phyloP scores from a whole-genome alignment of 2,888 invertebrate species.

The Drosophila glabriapex region DNA sequence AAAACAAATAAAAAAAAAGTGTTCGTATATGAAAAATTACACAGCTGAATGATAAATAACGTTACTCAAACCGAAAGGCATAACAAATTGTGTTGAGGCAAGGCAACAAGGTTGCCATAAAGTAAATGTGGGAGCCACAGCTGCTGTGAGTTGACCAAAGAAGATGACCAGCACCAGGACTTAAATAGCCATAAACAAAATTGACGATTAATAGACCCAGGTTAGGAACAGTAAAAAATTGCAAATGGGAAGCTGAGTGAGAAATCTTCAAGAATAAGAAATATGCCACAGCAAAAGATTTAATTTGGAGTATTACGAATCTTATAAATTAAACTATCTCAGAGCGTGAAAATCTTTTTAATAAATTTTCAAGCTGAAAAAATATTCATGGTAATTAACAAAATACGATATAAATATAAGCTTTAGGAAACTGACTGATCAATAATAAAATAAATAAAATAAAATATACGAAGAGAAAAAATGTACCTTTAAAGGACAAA shows the following conservation, averaged over 20 bases:
- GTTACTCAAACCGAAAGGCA: conserved; percentile 65
- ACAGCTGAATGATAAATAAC: conserved; percentile 82
- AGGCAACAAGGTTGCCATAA: conserved; percentile 19
- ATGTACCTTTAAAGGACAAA: fast-evolving
- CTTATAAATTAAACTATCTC: neutral
- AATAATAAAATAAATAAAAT: neutral
- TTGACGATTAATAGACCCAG: conserved; percentile 31
- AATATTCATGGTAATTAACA: too few relatives aligned
- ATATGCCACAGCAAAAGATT: neutral
- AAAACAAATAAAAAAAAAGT: neutral
- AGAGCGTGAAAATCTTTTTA: neutral
- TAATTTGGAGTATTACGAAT: neutral
- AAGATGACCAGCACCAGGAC: conserved; percentile 4
- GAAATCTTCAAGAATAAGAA: neutral
- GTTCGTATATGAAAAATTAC: conserved; percentile 81
- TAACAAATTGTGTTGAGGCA: conserved; percentile 33
- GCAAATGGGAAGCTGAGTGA: neutral
- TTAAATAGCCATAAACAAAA: conserved; percentile 14
- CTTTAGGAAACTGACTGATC: neutral
- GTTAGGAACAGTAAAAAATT: neutral
- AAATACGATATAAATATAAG: neutral
- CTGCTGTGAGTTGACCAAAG: conserved; percentile 33
- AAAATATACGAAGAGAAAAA: neutral
- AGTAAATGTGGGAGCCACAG: conserved; percentile 40
- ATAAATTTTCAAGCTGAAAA: too few relatives aligned